These are phyloP conservation scores for Parotocinclus haroldoi DNA, from an alignment of 2,797 vertebrate genomes.

Conservation along the genomic window DNA sequence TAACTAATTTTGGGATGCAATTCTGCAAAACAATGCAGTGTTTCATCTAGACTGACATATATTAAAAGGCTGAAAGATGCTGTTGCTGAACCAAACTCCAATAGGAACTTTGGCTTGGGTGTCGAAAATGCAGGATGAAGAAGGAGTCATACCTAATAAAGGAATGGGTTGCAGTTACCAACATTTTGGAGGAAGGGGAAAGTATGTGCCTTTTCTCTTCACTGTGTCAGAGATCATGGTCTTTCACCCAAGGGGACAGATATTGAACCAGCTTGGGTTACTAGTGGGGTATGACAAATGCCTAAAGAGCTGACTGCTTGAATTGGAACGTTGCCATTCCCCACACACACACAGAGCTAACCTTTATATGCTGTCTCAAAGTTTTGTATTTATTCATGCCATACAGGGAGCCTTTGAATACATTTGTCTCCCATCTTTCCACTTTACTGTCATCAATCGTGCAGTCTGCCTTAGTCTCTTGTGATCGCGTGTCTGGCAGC, in stretches of 20 bases:
- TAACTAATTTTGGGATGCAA: too few species aligned
- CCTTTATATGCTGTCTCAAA: not conserved
- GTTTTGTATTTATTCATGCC: not conserved
- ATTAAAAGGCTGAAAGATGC: too few species aligned
- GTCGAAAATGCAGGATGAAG: not conserved
- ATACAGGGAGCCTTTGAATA: too few species aligned
- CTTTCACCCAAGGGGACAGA: slow-evolving; percentile 58
- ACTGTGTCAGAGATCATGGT: slow-evolving; percentile 51
- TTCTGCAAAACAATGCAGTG: too few species aligned
- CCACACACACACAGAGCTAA: not conserved
- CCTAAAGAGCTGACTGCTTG: slow-evolving; percentile 10
- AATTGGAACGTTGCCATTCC: not conserved
- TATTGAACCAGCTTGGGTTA: slow-evolving; percentile 46
- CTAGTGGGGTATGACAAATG: slow-evolving; percentile 34
- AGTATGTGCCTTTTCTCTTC: slow-evolving; percentile 23
- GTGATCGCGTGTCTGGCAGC: slow-evolving; percentile 28
- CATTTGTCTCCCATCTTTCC: slow-evolving; percentile 18
- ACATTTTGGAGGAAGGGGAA: slow-evolving; percentile 9
- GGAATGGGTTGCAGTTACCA: slow-evolving; percentile 31
- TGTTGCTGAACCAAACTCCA: not conserved
- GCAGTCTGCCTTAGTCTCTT: slow-evolving; percentile 18
- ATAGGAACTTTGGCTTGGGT: not conserved
- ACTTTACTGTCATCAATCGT: slow-evolving; percentile 9
- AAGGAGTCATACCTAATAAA: slow-evolving; percentile 30
- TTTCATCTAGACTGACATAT: too few species aligned